A percentile compares a stretch with the other conserved stretches of the same genome.
phyloP scores from a whole-genome alignment of 2,888 invertebrate genomes.

The Octodonta nipae region DNA sequence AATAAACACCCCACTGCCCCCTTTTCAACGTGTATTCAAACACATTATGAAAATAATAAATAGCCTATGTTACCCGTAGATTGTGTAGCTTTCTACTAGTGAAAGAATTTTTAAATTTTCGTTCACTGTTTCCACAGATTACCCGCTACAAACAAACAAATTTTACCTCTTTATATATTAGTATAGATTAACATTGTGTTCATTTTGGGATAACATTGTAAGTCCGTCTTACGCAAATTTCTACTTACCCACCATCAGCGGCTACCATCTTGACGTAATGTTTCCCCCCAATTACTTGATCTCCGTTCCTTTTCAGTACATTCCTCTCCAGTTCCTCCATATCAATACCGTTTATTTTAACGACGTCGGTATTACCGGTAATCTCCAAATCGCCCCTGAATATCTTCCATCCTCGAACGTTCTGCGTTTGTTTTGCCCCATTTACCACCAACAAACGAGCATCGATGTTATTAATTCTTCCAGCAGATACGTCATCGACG shows the following conservation, averaged over 20 bases:
- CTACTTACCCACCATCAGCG: conserved; percentile 17
- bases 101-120: too few relatives aligned
- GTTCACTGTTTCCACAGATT: too few relatives aligned
- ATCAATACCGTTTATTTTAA: conserved; percentile 37
- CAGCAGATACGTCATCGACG: conserved; percentile 31
- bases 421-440: conserved; percentile 31
- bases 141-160: too few relatives aligned
- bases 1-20: too few relatives aligned
- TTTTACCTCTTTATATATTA: too few relatives aligned
- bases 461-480: conserved; percentile 36
- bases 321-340: conserved; percentile 32
- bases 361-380: conserved; percentile 32
- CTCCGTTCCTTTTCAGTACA: conserved; percentile 32
- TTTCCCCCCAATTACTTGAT: conserved; percentile 37
- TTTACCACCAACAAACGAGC: conserved; percentile 34
- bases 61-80: too few relatives aligned
- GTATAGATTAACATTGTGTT: too few relatives aligned
- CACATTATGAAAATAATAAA: too few relatives aligned
- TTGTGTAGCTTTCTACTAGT: too few relatives aligned
- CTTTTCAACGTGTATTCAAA: too few relatives aligned
- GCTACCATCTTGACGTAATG: conserved; percentile 31
- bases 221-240: too few relatives aligned
- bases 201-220: too few relatives aligned
- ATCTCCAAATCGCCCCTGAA: conserved; percentile 36
- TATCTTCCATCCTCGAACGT: conserved; percentile 38